phyloP scores from a whole-genome alignment of 2,888 invertebrate genomes.

The Andrena fulva region DNA sequence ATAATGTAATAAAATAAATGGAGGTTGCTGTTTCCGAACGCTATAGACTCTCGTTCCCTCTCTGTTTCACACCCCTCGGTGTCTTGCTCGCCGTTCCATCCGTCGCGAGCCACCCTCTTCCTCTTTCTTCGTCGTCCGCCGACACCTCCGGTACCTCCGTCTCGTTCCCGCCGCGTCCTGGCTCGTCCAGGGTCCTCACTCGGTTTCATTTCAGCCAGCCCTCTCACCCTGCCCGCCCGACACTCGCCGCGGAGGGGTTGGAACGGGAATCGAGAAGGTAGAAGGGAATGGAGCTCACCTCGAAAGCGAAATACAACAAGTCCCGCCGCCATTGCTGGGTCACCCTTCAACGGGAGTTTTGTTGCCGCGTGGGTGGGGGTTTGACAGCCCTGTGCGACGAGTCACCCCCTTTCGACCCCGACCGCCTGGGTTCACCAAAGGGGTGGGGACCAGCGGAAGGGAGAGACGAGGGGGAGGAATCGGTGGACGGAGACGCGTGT shows the following conservation, averaged over 20 bases:
- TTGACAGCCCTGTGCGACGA: constrained; percentile 67
- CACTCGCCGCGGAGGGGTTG: constrained; percentile 58
- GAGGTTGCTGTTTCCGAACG: constrained; percentile 78
- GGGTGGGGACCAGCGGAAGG: constrained; percentile 27
- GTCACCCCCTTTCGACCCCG: constrained; percentile 63
- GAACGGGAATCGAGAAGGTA: constrained; percentile 61
- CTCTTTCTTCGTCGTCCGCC: constrained; percentile 22
- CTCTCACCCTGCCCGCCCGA: constrained; percentile 38
- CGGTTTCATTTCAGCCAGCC: constrained; percentile 55
- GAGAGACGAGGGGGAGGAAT: constrained; percentile 16
- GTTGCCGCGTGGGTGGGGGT: constrained; percentile 72
- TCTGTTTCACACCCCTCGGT: constrained; percentile 40
- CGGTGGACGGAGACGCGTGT: neutral
- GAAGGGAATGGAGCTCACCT: constrained; percentile 76
- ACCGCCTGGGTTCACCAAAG: constrained; percentile 27
- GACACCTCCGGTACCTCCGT: constrained; percentile 41
- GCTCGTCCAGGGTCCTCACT: constrained; percentile 29
- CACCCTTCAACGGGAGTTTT: constrained; percentile 82
- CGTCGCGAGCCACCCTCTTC: constrained; percentile 29
- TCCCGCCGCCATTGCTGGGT: constrained; percentile 84
- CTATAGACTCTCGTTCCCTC: constrained; percentile 71
- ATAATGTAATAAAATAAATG: constrained; percentile 85
- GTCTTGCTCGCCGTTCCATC: constrained; percentile 28
- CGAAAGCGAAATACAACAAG: constrained; percentile 84
- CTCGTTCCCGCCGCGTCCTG: constrained; percentile 30